A percentile compares a stretch with the other conserved stretches of the same genome.
Evolutionary conservation across 2,888 invertebrate genomes (phyloP).

Genomic region (Stenotaenia linearis): DNA sequence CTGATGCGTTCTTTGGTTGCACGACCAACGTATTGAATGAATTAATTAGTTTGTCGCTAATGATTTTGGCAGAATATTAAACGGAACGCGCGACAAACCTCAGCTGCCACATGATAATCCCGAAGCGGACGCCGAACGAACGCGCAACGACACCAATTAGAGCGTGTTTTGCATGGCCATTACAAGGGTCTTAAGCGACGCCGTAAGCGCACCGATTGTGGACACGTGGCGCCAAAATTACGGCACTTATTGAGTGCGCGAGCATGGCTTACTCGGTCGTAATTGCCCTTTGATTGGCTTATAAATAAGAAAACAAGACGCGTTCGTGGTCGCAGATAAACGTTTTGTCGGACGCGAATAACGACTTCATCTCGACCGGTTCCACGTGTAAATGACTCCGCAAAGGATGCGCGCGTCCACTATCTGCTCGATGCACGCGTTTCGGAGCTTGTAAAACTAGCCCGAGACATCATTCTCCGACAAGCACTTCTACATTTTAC

Average conservation of each 20-base stretch:
- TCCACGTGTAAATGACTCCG: slow-evolving; percentile 5
- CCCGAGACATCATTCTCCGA: neutral
- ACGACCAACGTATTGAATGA: slow-evolving; percentile 15
- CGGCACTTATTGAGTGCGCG: slow-evolving; percentile 19
- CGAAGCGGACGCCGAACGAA: slow-evolving; percentile 12
- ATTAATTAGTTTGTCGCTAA: slow-evolving; percentile 19
- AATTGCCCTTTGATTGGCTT: slow-evolving; percentile 19
- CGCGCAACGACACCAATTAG: slow-evolving; percentile 14
- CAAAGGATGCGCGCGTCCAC: neutral
- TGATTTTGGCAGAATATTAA: slow-evolving; percentile 19
- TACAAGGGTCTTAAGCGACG: slow-evolving; percentile 14
- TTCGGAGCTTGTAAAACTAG: neutral
- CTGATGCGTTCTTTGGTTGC: slow-evolving; percentile 11
- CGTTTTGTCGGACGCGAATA: slow-evolving; percentile 6
- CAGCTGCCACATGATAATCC: slow-evolving; percentile 19
- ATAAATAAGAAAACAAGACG: slow-evolving; percentile 19
- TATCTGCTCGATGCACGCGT: neutral
- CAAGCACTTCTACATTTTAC: too few relatives aligned
- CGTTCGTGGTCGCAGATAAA: slow-evolving; percentile 15
- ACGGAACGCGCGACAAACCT: slow-evolving; percentile 19
- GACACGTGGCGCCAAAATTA: slow-evolving; percentile 19
- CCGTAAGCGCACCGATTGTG: slow-evolving; percentile 15
- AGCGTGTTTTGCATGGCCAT: slow-evolving; percentile 19
- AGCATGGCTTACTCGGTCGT: slow-evolving; percentile 15
- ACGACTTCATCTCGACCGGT: slow-evolving; percentile 8